Percentiles rank a stretch among this genome's conserved stretches.
Evolutionary conservation across 2,797 vertebrate genomes (phyloP).

Genomic region (Halcyon leucocephala): DNA sequence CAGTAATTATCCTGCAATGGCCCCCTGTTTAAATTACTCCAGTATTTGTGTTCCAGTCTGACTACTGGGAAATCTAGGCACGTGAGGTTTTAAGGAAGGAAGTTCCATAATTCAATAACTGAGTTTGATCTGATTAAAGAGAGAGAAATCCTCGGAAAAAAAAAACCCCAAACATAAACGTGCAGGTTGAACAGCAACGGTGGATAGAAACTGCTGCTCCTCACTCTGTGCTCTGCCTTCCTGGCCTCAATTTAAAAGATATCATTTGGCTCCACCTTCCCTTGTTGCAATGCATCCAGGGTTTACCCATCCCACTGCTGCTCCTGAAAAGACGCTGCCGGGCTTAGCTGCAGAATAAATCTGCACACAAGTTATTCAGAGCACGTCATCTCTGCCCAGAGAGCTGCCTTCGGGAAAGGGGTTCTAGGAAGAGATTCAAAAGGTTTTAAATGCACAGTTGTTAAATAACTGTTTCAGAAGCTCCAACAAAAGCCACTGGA

Average conservation of each 20-base stretch:
- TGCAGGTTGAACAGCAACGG: not conserved
- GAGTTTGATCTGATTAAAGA: not conserved
- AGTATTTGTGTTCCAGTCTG: not conserved
- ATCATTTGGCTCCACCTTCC: not conserved
- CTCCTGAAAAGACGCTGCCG: not conserved
- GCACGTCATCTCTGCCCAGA: not conserved
- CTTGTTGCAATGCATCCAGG: not conserved
- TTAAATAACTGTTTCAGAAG: not conserved
- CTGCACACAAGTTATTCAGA: not conserved
- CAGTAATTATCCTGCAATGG: not conserved
- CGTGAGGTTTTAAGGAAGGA: not conserved
- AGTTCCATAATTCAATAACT: not conserved
- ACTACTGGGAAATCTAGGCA: not conserved
- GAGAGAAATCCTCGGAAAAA: not conserved
- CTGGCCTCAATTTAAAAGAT: not conserved
- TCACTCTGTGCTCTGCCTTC: not conserved
- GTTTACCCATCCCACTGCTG: not conserved
- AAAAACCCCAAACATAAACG: not conserved
- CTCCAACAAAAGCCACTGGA: not conserved
- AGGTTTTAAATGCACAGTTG: not conserved
- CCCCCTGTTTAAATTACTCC: not conserved
- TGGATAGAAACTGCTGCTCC: not conserved
- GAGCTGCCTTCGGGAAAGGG: not conserved
- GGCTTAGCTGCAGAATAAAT: not conserved
- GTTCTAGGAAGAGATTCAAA: not conserved